These are phyloP conservation scores for Drosophila demipolita DNA, from an alignment of 2,888 invertebrate genomes.

Conservation along the genomic window DNA sequence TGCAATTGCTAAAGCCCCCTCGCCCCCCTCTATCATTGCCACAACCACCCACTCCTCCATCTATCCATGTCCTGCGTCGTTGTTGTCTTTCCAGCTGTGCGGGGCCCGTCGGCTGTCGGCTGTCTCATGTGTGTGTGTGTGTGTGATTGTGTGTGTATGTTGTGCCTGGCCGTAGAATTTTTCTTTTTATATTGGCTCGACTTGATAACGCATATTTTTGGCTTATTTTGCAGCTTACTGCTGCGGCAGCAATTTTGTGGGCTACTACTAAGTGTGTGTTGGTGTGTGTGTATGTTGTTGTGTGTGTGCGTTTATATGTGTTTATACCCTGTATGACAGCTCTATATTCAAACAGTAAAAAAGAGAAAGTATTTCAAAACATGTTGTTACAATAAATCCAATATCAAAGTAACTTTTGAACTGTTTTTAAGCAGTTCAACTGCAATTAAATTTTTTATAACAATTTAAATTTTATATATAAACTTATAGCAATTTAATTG, in stretches of 20 bases:
- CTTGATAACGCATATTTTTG: constrained; percentile 79
- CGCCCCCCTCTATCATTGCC: neutral
- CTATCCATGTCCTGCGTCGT: constrained; percentile 28
- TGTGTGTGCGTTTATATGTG: constrained; percentile 3
- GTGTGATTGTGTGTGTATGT: constrained; percentile 17
- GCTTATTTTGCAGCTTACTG: constrained; percentile 80
- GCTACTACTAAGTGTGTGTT: constrained; percentile 15
- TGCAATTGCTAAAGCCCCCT: constrained; percentile 65
- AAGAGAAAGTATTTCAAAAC: neutral
- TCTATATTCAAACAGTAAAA: neutral
- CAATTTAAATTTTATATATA: neutral
- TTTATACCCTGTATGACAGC: constrained; percentile 12
- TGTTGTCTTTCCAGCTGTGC: constrained; percentile 69
- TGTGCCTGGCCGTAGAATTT: constrained; percentile 33
- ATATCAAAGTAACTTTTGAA: neutral
- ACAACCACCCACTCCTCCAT: neutral
- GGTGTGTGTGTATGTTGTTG: neutral
- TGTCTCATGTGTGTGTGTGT: constrained; percentile 5
- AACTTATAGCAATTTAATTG: neutral
- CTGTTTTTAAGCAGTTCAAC: neutral
- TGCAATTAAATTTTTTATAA: neutral
- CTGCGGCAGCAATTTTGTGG: constrained; percentile 76
- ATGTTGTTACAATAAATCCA: neutral
- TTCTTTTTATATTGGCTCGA: constrained; percentile 76
- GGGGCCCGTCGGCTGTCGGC: constrained; percentile 31